These are phyloP conservation scores for Andrena camellia DNA, from an alignment of 2,888 invertebrate genomes.

Conservation along the genomic window DNA sequence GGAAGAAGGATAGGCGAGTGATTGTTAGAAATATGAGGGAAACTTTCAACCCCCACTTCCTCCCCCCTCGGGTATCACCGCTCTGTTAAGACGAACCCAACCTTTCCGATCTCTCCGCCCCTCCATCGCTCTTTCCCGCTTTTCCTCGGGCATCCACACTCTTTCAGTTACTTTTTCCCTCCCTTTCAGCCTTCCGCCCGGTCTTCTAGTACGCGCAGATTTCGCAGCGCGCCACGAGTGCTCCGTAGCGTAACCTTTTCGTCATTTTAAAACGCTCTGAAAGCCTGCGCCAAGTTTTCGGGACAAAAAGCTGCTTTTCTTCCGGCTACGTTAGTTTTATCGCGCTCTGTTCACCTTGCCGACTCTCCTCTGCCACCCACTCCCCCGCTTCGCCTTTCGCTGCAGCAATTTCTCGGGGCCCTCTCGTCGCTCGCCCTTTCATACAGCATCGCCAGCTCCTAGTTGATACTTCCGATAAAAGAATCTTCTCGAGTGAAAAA, in stretches of 20 bases:
- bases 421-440: conserved; percentile 35
- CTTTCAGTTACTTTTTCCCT: conserved; percentile 46
- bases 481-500: conserved; percentile 37
- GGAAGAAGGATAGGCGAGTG: conserved; percentile 45
- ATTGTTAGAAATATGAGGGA: conserved; percentile 75
- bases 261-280: conserved; percentile 75
- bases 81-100: conserved; percentile 65
- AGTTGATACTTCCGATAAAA: conserved; percentile 57
- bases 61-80: conserved; percentile 42
- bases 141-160: conserved; percentile 25
- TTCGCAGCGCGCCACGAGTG: conserved; percentile 66
- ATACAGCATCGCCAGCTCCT: conserved; percentile 14
- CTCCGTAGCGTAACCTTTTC: conserved; percentile 75
- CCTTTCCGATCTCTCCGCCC: conserved; percentile 48
- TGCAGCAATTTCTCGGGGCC: conserved; percentile 38
- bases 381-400: conserved; percentile 9
- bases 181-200: conserved; percentile 49
- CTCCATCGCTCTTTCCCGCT: conserved; percentile 11
- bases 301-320: conserved; percentile 72
- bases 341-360: conserved; percentile 56
- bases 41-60: conserved; percentile 67
- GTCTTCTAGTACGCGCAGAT: conserved; percentile 65
- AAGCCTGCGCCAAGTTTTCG: conserved; percentile 73
- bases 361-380: conserved; percentile 32
- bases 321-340: conserved; percentile 60